Base-by-base conservation (phyloP, 2,113 vertebrate species). In the Xiphias gladius region DNA sequence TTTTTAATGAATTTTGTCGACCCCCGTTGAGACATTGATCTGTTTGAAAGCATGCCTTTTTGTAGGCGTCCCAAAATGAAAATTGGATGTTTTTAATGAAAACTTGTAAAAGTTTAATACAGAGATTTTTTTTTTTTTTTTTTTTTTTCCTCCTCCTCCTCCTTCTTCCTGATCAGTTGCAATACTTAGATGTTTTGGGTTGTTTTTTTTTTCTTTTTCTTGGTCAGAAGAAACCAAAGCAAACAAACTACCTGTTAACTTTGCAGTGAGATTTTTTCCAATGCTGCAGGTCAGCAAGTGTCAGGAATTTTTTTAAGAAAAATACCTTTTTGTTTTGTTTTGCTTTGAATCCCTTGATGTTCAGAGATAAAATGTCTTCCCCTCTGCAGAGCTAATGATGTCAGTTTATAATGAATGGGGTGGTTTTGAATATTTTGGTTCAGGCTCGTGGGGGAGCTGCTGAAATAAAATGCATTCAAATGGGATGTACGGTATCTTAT, bases 231-330 rank as follows among this genome's bases (percentile, higher is more conserved):
- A 90, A 57, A 22, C 89, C 88, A 89, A 92, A 92, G 92, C 83
- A 77, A 89, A 88, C 86, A 8, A 54, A 48, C 83, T 85, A 84
- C 85, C 88, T 90, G 90, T 88, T 86, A 76, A 76, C 81, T 86
- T 82, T 73, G 83, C 88, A 89, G 89, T 89, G 76, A 79, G 55
- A 79, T 79, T 86, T 79, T 83, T 70, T 76, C 63, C 35, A 62
- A 82, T 92, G 94, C 94, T 94, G 93, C 94, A 92, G 94, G 93
- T 92, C 92, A 63, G 93, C 88, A 30, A 78, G 74, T 71, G 57
- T 80, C 71, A 88, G 80, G 57, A 71, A 43, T 28, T 75, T 83
- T 35, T 35, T 35, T 35, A 24, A 75, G 43, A 72, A 37, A 52
- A 80, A 70, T 11, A n/a, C 52, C 24, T 48, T 35, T 35, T n/a